These are phyloP conservation scores for Eulemur rubriventer DNA, from an alignment of 2,797 vertebrate species.

Conservation along the genomic window DNA sequence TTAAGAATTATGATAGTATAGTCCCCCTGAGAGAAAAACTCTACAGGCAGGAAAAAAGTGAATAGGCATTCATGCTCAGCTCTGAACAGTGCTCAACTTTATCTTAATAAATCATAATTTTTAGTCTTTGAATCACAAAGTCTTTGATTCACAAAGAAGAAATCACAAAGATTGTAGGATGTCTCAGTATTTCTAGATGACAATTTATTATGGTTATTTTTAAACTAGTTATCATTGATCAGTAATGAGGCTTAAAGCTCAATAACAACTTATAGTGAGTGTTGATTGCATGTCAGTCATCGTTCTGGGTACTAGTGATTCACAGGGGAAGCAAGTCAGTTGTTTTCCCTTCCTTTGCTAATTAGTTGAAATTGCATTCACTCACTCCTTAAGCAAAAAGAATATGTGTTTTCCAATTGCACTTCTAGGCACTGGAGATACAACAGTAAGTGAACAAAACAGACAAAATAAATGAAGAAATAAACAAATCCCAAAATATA, in stretches of 20 bases:
- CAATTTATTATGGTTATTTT: not conserved
- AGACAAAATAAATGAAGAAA: not conserved
- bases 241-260: not conserved
- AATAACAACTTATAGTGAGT: not conserved
- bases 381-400: not conserved
- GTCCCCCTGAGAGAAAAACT: not conserved
- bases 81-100: not conserved
- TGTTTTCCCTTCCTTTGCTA: not conserved
- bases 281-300: not conserved
- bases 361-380: not conserved
- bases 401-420: not conserved
- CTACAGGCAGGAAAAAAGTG: not conserved
- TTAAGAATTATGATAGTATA: not conserved
- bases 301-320: not conserved
- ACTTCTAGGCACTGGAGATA: not conserved
- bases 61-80: not conserved
- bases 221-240: not conserved
- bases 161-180: not conserved
- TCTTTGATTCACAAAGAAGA: not conserved
- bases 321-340: not conserved
- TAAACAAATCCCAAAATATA: not conserved
- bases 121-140: not conserved
- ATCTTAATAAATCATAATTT: not conserved
- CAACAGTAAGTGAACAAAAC: not conserved
- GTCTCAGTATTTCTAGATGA: not conserved